Base-by-base conservation (phyloP, 1,140 invertebrate species). In the Tetranychus cinnabarinus region DNA sequence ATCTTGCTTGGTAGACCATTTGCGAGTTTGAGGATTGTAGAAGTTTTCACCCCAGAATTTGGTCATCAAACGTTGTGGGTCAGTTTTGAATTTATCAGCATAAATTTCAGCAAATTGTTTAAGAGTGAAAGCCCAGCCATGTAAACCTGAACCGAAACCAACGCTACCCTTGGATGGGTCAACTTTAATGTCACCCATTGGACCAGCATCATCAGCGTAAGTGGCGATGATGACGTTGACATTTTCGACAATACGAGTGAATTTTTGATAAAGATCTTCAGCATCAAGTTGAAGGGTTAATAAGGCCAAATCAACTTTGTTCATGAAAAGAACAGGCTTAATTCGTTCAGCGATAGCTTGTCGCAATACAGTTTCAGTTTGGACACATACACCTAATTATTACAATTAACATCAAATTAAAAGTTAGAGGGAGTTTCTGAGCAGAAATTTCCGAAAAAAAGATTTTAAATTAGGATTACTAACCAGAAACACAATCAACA, bases 41-140 rank as follows among this genome's bases (percentile, higher is more conserved):
- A 97, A 99, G 72, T 92, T 95, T 74, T 99, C 93, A 72, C 96
- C 96, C 78, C 78, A 98, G 3, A 80, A 67, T 63, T 77, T 73
- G 76, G 88, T 93, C 93, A 99, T 98, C 68, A 99, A 80, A 73
- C 97, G 97, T 57, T 86, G 84, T 63, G 88, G 82, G 72, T 95
- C 88, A 69, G 98, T 93, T 75, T 92, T 92, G 79, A 98, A 98
- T 76, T 97, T 98, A 68, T 88, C 86, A 42, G 90, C 83, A 73
- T 99, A 99, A 83, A 98, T 95, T 75, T 97, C 91, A 61, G 95
- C 82, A 78, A 99, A 98, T 77, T 99, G 92, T 77, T 98, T 98
- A 48, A 99, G 78, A 58, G 95, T 98, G 73, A 98, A 99, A 59
- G 96, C 96, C 96, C 96, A 99, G 60, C 95, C 93, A 73, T 99